Percentiles rank a stretch among this genome's conserved stretches.
Evolutionary conservation across 2,888 invertebrate species (phyloP).

Genomic region (Ephialtes manifestator): DNA sequence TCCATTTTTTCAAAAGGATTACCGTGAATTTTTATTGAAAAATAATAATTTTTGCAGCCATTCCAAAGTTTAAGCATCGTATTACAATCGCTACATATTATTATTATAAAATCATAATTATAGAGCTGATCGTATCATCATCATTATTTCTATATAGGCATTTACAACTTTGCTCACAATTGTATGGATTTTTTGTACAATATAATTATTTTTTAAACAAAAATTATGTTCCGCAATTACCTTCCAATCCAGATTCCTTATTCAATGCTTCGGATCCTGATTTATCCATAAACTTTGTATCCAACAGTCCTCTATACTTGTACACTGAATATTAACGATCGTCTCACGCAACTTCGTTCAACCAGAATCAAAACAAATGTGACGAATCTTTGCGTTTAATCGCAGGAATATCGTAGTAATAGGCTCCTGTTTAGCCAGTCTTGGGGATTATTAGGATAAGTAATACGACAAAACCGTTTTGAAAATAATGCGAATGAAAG

Average conservation of each 20-base stretch:
- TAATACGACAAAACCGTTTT: not conserved
- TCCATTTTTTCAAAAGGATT: too few species aligned
- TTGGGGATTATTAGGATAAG: not conserved
- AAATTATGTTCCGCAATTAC: not conserved
- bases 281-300: slow-evolving; percentile 21
- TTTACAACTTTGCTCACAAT: too few species aligned
- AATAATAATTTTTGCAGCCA: too few species aligned
- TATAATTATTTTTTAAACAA: not conserved
- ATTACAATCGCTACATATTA: too few species aligned
- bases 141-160: too few species aligned
- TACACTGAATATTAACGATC: not conserved
- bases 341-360: not conserved
- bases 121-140: too few species aligned
- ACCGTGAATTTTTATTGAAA: too few species aligned
- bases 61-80: too few species aligned
- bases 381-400: not conserved
- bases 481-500: too few species aligned
- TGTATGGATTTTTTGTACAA: not conserved
- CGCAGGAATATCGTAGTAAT: not conserved
- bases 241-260: not conserved
- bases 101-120: too few species aligned
- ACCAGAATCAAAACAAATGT: slow-evolving; percentile 13
- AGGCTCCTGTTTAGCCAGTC: not conserved
- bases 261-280: not conserved
- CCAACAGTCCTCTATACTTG: not conserved